These are phyloP conservation scores for Halesus radiatus DNA, from an alignment of 1,140 invertebrate species.

Conservation along the genomic window DNA sequence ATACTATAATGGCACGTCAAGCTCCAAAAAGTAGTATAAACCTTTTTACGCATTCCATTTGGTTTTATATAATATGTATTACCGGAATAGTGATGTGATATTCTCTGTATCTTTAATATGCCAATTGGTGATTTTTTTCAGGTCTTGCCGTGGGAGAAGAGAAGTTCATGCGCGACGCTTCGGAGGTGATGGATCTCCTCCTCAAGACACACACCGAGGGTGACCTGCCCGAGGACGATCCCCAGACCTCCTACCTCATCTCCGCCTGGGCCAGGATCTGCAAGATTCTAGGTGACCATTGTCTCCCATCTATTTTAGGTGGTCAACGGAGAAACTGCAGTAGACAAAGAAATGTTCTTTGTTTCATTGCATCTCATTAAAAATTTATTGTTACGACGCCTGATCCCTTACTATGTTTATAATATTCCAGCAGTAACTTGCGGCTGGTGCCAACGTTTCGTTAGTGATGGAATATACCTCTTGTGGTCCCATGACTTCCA, in stretches of 20 bases:
- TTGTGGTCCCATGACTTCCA: slow-evolving; percentile 64
- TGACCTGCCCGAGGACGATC: slow-evolving; percentile 93
- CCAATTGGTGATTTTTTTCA: slow-evolving; percentile 48
- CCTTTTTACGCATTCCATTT: too few relatives aligned
- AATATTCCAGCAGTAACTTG: slow-evolving; percentile 69
- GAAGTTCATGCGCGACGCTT: slow-evolving; percentile 94
- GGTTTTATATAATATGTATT: too few relatives aligned
- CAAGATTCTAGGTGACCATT: slow-evolving; percentile 86
- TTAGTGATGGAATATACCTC: slow-evolving; percentile 53
- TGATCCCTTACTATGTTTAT: too few relatives aligned
- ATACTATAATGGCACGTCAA: too few relatives aligned
- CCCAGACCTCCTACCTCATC: slow-evolving; percentile 97
- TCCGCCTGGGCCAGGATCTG: slow-evolving; percentile 99
- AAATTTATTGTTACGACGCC: too few relatives aligned
- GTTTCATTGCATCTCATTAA: too few relatives aligned
- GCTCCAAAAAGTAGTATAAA: too few relatives aligned
- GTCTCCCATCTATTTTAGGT: too few relatives aligned
- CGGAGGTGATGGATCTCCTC: slow-evolving; percentile 96
- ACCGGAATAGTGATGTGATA: too few relatives aligned
- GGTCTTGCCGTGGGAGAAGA: slow-evolving; percentile 94
- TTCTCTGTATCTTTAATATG: too few relatives aligned
- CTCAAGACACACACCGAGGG: slow-evolving; percentile 91
- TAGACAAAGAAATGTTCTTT: too few relatives aligned
- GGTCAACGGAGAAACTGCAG: too few relatives aligned
- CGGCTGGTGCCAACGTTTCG: slow-evolving; percentile 61